Base-by-base conservation (phyloP, 2,113 vertebrate genomes). In the Entelurus aequoreus region DNA sequence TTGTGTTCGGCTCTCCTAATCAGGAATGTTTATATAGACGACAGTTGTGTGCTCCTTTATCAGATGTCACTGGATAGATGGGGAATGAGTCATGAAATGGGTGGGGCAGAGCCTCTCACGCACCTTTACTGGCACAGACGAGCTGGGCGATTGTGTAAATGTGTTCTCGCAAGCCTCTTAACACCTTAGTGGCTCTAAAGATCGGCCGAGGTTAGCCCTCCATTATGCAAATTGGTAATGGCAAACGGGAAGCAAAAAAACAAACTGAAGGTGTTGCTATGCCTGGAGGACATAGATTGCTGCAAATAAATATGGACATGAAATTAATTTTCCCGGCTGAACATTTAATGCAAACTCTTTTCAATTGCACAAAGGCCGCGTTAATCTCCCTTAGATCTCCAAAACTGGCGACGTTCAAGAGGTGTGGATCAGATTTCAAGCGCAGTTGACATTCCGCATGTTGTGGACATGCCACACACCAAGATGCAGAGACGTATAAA, bases 21-120 rank as follows among this genome's bases (percentile, higher is more conserved):
- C 73, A 69, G 54, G 56, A 75, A 82, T 81, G 80, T 87, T 84
- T 86, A 84, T 74, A 76, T 75, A 81, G 72, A 81, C 62, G 65
- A 54, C 52, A 68, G 75, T 76, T 77, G 78, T 60, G 68, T 72
- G 53, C 51, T 47, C 53, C 50, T 63, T 78, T 73, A 78, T 80
- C 76, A 71, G 63, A 71, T 51, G 60, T 71, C 68, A 85, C 82
- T 54, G 21, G 64, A 61, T 28, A 57, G 52, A 75, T 68, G 74
- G 63, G 55, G 53, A 74, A 71, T 85, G 70, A 84, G 73, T 85
- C 59, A 78, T 68, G 21, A 63, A 72, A 65, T 11, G 50, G 64
- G 74, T 75, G 77, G 69, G 63, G 62, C 66, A 6, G 10, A 51
- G 38, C 47, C 60, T 82, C 68, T 80, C 81, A 86, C 57, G 69